Base-by-base conservation (phyloP, 2,797 vertebrate species). In the Falco rusticolus region DNA sequence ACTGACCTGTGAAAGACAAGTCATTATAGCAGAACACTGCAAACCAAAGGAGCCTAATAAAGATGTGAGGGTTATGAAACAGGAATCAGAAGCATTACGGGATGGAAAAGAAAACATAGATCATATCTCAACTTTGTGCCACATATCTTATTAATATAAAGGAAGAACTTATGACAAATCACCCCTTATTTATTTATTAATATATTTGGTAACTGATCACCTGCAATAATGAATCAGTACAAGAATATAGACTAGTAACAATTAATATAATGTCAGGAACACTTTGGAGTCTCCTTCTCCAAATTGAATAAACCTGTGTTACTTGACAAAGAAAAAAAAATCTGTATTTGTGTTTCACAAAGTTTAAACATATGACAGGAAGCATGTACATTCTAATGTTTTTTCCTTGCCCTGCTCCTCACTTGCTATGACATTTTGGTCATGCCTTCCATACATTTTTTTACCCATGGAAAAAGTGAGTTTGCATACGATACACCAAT, bases 151-250 rank as follows among this genome's bases (percentile, higher is more conserved):
- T 24, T 68, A 50, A 80, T 71, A 81, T 4, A 9, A 68, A 84
- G 64, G 48, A 79, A 65, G 16, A 78, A 59, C 9, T 64, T 28
- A 29, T 6, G n/a, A 84, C 45, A 91, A 89, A 86, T 85, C n/a
- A 47, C 66, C 22, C 29, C n/a, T 96, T 51, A 75, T 91, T 61
- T 88, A 43, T 90, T 95, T 77, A 10, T 37, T 63, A 87, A 93
- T 61, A 37, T 50, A 87, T 85, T 82, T 84, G 57, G 51, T 74
- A 54, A 74, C 25, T 54, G 48, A 76, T 76, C 7, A 5, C 5
- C 37, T 37, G 45, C 41, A 91, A 21, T 80, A 93, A 71, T 50
- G 19, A 93, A 91, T 28, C 33, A 56, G 7, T 41, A 76, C 11
- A 56, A 74, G 79, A 84, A 77, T 31, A 76, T 31, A 41, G 10